Percentiles rank a stretch among this genome's conserved stretches.
Evolutionary conservation across 2,113 vertebrate genomes (phyloP).

Genomic region (Silurus glanis): DNA sequence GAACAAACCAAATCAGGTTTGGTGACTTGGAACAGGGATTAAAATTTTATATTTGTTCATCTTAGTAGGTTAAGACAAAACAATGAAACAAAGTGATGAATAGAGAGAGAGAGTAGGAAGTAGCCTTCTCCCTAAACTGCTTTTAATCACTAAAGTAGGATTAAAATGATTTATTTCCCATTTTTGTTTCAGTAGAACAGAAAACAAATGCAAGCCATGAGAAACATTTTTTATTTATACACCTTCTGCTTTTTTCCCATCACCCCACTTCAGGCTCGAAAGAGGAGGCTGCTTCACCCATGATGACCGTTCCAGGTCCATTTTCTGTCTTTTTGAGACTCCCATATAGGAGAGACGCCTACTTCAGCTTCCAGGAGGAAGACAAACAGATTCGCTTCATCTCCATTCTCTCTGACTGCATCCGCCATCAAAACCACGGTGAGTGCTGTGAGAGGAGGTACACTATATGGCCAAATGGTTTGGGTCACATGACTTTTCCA

Average conservation of each 20-base stretch:
- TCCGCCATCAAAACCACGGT: conserved; percentile 83
- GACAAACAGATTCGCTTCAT: conserved; percentile 73
- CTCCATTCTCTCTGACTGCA: conserved; percentile 76
- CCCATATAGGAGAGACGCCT: conserved; percentile 76
- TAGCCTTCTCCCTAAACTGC: too few relatives aligned
- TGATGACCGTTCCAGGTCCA: conserved; percentile 68
- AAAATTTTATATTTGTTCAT: background rate
- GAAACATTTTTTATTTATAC: background rate
- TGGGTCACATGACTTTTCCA: too few relatives aligned
- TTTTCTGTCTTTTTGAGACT: conserved; percentile 85
- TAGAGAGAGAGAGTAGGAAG: background rate
- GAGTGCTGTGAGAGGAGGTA: conserved; percentile 41
- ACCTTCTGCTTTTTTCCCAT: background rate
- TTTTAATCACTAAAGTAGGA: background rate
- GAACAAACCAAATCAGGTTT: background rate
- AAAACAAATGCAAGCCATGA: background rate
- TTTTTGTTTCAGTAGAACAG: background rate
- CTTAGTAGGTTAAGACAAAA: background rate
- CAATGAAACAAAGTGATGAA: background rate
- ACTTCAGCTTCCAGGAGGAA: conserved; percentile 78
- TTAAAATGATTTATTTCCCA: background rate
- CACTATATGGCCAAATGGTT: too few relatives aligned
- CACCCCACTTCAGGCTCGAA: conserved; percentile 54
- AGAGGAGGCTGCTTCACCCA: conserved; percentile 73
- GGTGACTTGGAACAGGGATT: background rate